These are phyloP conservation scores for Antechinus stuartii DNA, from an alignment of 2,113 vertebrate species.

Conservation along the genomic window DNA sequence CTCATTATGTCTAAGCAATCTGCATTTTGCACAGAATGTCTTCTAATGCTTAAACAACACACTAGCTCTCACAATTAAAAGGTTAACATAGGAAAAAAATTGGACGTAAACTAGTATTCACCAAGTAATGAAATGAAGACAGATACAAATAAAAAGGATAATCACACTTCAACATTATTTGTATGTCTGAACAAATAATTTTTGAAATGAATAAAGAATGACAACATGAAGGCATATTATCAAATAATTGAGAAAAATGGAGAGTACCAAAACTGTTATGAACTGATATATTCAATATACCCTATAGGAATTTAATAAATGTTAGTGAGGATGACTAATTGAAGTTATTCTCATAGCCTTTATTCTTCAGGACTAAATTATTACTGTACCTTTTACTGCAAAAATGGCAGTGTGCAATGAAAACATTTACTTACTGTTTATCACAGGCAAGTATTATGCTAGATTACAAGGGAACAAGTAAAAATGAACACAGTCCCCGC, in stretches of 20 bases:
- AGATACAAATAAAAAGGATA: neutral
- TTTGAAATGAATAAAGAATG: neutral
- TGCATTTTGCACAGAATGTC: neutral
- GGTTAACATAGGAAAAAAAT: neutral
- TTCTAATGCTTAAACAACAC: neutral
- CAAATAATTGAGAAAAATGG: neutral
- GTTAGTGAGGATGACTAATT: neutral
- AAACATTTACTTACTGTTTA: neutral
- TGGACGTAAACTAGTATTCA: neutral
- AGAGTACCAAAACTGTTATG: neutral
- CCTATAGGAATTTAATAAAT: neutral
- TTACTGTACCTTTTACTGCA: neutral
- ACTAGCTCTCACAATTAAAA: neutral
- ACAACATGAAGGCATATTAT: neutral
- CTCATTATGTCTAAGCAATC: neutral
- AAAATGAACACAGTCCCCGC: neutral
- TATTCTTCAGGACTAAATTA: neutral
- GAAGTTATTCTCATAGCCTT: neutral
- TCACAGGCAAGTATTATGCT: neutral
- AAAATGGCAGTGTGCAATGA: neutral
- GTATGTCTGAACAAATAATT: neutral
- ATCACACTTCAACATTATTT: neutral
- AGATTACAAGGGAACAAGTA: neutral
- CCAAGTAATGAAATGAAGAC: neutral
- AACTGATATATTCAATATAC: neutral